phyloP scores from a whole-genome alignment of 2,797 vertebrate species.

The Ptychadena robeensis region DNA sequence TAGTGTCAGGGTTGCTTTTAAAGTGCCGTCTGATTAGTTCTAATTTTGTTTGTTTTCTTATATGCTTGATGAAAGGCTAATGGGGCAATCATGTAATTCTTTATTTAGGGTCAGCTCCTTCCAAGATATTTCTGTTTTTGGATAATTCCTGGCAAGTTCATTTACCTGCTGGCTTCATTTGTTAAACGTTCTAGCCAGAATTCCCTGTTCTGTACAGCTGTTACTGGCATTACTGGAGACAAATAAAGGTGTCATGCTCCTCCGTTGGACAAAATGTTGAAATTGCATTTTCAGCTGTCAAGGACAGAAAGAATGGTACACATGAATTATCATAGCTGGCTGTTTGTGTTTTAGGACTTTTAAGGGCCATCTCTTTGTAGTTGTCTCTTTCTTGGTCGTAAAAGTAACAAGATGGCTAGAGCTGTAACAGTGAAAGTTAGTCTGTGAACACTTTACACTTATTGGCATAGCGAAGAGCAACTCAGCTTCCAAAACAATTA shows the following conservation, averaged over 20 bases:
- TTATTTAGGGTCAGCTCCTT: background rate
- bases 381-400: background rate
- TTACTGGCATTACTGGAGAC: background rate
- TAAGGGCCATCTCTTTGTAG: background rate
- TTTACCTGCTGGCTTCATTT: background rate
- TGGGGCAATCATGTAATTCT: background rate
- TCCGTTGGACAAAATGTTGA: background rate
- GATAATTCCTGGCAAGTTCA: background rate
- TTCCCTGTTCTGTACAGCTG: background rate
- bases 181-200: background rate
- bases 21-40: background rate
- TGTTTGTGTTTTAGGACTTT: background rate
- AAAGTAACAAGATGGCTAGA: background rate
- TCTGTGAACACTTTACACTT: background rate
- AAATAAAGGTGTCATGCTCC: background rate
- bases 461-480: background rate
- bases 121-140: background rate
- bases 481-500: constrained; percentile 11
- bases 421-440: background rate
- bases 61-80: background rate
- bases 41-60: background rate
- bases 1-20: background rate
- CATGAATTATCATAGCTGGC: background rate
- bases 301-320: background rate
- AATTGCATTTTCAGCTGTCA: no score